Evolutionary conservation across 2,888 invertebrate genomes (phyloP).

Genomic region (Himalopsyche kuldschensis): DNA sequence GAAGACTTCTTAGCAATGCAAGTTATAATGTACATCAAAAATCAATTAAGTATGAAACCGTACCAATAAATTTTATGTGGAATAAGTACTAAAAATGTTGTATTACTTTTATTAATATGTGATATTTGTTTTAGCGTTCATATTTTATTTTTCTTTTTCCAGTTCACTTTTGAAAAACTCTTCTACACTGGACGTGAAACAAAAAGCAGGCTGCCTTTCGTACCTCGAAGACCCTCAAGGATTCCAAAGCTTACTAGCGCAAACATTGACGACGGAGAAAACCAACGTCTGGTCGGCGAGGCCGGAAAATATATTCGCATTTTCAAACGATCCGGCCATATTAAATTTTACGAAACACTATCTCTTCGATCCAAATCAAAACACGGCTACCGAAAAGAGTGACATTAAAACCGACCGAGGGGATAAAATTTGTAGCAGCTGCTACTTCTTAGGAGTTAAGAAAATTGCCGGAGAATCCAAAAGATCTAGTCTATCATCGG

Average conservation of each 20-base stretch:
- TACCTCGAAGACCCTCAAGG: slow-evolving; percentile 84
- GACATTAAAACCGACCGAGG: slow-evolving; percentile 9
- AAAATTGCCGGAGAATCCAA: slow-evolving; percentile 29
- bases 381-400: not conserved
- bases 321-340: slow-evolving; percentile 73
- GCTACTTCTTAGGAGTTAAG: slow-evolving; percentile 38
- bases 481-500: not conserved
- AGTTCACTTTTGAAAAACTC: slow-evolving; percentile 69
- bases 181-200: slow-evolving; percentile 80
- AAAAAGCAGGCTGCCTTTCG: slow-evolving; percentile 85
- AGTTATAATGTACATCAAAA: too few species aligned
- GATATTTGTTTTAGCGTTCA: not conserved
- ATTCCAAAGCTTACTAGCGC: slow-evolving; percentile 75
- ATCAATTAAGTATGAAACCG: too few species aligned
- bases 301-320: slow-evolving; percentile 70
- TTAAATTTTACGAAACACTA: slow-evolving; percentile 72
- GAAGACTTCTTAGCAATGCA: too few species aligned
- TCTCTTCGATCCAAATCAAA: slow-evolving; percentile 45
- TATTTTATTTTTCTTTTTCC: slow-evolving; percentile 41
- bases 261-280: slow-evolving; percentile 75
- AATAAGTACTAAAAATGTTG: too few species aligned
- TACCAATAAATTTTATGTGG: too few species aligned
- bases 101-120: too few species aligned
- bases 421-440: slow-evolving; percentile 42
- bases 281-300: slow-evolving; percentile 69